Evolutionary conservation across 2,113 vertebrate species (phyloP), one percentile per base, ranked within the genome.

Genomic region (Misgurnus mizolepis): DNA sequence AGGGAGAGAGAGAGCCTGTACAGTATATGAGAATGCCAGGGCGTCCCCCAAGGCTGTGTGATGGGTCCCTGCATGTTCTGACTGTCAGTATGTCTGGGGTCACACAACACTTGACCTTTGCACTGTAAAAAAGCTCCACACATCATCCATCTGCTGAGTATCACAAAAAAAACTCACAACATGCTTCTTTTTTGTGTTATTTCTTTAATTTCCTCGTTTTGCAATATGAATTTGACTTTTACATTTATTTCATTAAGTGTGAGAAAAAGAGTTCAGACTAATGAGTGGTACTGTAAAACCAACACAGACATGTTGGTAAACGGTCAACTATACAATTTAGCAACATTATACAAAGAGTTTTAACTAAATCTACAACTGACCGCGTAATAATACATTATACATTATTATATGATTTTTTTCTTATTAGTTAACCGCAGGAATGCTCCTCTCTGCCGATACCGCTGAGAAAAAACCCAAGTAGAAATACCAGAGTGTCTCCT

Each of bases 401-500:
- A 15, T 10, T 7, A 5, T 2, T 12, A 12, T 53, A 10, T 53
- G 11, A 53, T 53, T 1, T 12, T 3, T 53, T 53, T 53, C 11
- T 53, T 18, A 56, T 58, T 10, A 43, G 58, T 43, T 43, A 41
- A n/a, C 40, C 0, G 6, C n/a, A 43, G 8, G 9, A 14, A 14
- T 64, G 22, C 22, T 53, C 8, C 5, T 34, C 34, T 53, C 34
- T 76, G 15, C 39, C 0, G 2, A 58, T 27, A 8, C 55, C 4
- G n/a, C 62, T 66, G 47, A 50, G 62, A 61, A 76, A 62, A 64
- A 62, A 10, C 45, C 39, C 10, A 8, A 77, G 9, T 78, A 87
- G 87, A 89, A 89, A 90, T 88, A 91, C 88, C 49, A 90, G 91
- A 92, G 92, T 90, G 88, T 92, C 88, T 93, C 88, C 89, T 92